Evolutionary conservation across 2,113 vertebrate genomes (phyloP).

Genomic region (Tachycineta bicolor): DNA sequence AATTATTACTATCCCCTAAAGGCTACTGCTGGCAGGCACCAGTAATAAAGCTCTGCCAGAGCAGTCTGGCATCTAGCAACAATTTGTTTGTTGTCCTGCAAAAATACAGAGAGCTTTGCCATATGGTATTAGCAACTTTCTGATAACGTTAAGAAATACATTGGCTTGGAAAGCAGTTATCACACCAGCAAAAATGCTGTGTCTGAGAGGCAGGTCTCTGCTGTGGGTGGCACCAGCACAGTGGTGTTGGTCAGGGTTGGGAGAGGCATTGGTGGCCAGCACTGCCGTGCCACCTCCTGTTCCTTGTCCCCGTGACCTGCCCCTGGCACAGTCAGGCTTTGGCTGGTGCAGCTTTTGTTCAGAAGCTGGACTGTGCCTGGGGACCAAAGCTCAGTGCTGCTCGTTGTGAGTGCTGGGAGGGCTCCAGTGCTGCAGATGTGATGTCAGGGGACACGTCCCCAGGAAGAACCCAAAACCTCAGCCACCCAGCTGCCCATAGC

Average conservation of each 20-base stretch:
- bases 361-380: background rate
- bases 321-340: background rate
- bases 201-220: background rate
- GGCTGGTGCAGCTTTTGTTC: background rate
- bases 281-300: background rate
- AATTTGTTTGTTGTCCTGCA: slow-evolving; percentile 71
- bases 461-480: background rate
- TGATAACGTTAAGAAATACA: slow-evolving; percentile 66
- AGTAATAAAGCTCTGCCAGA: slow-evolving; percentile 61
- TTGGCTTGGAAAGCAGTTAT: slow-evolving; percentile 62
- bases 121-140: slow-evolving; percentile 69
- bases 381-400: background rate
- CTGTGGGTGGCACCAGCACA: background rate
- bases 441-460: background rate
- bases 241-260: background rate
- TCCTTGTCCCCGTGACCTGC: accelerated
- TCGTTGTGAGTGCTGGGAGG: accelerated
- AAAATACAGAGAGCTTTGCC: slow-evolving; percentile 58
- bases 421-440: accelerated
- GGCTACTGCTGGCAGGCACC: slow-evolving; percentile 64
- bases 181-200: background rate
- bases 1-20: slow-evolving; percentile 62
- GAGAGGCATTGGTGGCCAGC: background rate
- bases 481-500: background rate
- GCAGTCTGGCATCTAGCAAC: slow-evolving; percentile 64